Percentiles rank a stretch among this genome's conserved stretches.
phyloP scores from a whole-genome alignment of 2,113 vertebrate species.

The Neotoma lepida region DNA sequence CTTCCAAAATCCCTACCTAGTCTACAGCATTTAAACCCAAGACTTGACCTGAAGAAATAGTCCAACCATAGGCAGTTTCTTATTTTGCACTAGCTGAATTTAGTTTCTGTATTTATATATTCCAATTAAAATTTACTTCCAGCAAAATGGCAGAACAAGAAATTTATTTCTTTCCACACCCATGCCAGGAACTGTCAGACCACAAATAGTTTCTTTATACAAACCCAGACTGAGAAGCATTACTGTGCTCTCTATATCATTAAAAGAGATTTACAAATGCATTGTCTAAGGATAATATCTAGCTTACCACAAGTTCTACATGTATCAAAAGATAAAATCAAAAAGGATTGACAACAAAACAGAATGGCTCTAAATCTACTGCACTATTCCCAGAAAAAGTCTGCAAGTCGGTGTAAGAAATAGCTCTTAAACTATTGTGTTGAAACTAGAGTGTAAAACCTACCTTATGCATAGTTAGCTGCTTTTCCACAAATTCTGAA shows the following conservation, averaged over 20 bases:
- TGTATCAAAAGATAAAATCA: background rate
- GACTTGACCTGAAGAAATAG: background rate
- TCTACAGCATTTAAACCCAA: background rate
- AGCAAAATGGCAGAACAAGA: background rate
- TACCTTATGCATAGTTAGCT: slow-evolving; percentile 87
- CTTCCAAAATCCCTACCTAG: background rate
- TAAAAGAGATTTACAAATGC: background rate
- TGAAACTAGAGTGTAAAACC: slow-evolving; percentile 30
- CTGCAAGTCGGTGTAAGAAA: background rate
- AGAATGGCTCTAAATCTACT: background rate
- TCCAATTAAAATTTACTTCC: slow-evolving; percentile 9
- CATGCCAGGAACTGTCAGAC: background rate
- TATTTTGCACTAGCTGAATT: slow-evolving; percentile 6
- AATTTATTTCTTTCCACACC: background rate
- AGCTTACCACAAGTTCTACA: background rate
- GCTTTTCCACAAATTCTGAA: slow-evolving; percentile 84
- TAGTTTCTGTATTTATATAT: background rate
- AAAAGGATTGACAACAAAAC: background rate
- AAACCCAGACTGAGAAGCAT: background rate
- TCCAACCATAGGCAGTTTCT: background rate
- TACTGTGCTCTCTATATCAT: background rate
- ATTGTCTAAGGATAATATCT: background rate
- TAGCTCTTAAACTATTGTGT: background rate
- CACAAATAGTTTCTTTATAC: background rate
- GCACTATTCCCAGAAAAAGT: background rate